Percentiles rank a stretch among this genome's conserved stretches.
Evolutionary conservation across 2,888 invertebrate species (phyloP).

Genomic region (Pollenia amentaria): DNA sequence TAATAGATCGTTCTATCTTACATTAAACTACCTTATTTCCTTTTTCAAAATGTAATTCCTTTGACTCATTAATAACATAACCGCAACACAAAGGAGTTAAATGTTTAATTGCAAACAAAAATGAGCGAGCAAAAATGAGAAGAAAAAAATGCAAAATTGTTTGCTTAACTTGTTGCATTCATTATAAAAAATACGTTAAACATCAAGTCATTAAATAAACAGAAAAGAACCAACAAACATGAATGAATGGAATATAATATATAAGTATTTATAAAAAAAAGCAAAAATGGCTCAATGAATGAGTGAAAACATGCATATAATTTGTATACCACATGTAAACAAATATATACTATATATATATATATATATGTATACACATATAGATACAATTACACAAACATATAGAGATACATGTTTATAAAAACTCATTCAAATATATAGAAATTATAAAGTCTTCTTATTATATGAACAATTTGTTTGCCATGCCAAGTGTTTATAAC

Average conservation of each 20-base stretch:
- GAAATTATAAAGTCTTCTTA: conserved; percentile 18
- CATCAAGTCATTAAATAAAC: conserved; percentile 50
- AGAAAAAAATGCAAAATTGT: conserved; percentile 52
- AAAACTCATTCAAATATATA: conserved; percentile 44
- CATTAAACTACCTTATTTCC: conserved; percentile 34
- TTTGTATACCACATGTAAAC: conserved; percentile 43
- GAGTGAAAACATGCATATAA: conserved; percentile 56
- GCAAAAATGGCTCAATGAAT: conserved; percentile 55
- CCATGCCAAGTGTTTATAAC: conserved; percentile 22
- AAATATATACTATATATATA: conserved; percentile 10
- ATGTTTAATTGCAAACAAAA: conserved; percentile 52
- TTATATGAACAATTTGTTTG: conserved; percentile 56
- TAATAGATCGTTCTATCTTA: neutral
- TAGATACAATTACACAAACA: neutral
- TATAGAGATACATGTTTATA: neutral
- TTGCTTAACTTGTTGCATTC: conserved; percentile 73
- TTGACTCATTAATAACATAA: conserved; percentile 46
- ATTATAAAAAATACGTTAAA: conserved; percentile 41
- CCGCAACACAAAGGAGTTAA: conserved; percentile 39
- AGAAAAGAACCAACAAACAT: conserved; percentile 41
- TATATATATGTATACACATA: neutral
- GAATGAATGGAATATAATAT: conserved; percentile 38
- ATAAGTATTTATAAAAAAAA: neutral
- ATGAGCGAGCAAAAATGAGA: conserved; percentile 2
- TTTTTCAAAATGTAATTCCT: conserved; percentile 18